Percentiles rank a stretch among this genome's conserved stretches.
Evolutionary conservation across 2,797 vertebrate species (phyloP).

Genomic region (Botia almorhae): DNA sequence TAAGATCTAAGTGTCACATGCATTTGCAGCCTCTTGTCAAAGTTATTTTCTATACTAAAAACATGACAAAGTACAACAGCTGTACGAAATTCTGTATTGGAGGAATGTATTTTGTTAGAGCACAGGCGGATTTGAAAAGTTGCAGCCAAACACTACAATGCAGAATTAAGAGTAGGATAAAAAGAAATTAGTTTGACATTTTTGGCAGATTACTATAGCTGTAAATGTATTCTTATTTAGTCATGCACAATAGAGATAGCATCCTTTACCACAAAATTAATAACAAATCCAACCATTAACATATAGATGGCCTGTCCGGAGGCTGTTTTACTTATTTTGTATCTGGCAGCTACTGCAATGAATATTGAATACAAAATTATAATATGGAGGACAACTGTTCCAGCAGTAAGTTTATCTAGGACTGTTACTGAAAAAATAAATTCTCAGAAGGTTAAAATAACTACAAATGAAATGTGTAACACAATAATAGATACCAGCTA

Average conservation of each 20-base stretch:
- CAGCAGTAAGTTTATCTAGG: slow-evolving; percentile 97
- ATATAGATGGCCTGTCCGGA: slow-evolving; percentile 77
- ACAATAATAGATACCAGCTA: slow-evolving; percentile 99
- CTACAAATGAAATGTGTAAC: slow-evolving; percentile 90
- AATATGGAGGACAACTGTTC: slow-evolving; percentile 95
- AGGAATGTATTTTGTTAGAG: slow-evolving; percentile 91
- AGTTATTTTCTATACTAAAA: slow-evolving; percentile 76
- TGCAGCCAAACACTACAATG: slow-evolving; percentile 72
- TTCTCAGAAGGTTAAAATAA: slow-evolving; percentile 86
- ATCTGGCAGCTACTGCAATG: slow-evolving; percentile 80
- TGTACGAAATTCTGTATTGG: slow-evolving; percentile 78
- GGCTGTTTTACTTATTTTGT: slow-evolving; percentile 70
- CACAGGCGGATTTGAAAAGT: slow-evolving; percentile 72
- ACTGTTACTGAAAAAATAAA: slow-evolving; percentile 91
- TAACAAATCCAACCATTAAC: slow-evolving; percentile 68
- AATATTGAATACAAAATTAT: slow-evolving; percentile 76
- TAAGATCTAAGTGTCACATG: slow-evolving; percentile 67
- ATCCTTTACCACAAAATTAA: slow-evolving; percentile 79
- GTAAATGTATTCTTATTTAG: slow-evolving; percentile 65
- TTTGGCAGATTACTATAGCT: slow-evolving; percentile 65
- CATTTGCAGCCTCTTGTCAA: slow-evolving; percentile 66
- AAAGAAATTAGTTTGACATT: slow-evolving; percentile 29
- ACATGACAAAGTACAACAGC: slow-evolving; percentile 70
- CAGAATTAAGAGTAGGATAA: slow-evolving; percentile 44
- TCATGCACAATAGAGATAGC: slow-evolving; percentile 71